phyloP scores from a whole-genome alignment of 2,797 vertebrate genomes.

The Silurus aristotelis region DNA sequence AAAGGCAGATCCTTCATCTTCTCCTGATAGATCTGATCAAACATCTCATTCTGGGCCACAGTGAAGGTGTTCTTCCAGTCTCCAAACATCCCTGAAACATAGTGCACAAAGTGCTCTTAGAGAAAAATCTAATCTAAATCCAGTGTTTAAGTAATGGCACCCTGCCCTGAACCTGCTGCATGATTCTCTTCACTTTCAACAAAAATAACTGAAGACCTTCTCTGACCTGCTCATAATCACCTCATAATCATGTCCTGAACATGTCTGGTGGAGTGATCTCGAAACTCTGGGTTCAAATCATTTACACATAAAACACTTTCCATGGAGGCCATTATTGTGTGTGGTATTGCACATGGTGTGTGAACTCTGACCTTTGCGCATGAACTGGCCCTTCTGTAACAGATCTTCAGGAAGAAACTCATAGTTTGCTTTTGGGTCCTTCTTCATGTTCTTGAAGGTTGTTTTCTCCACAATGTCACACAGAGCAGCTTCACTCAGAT shows the following conservation, averaged over 20 bases:
- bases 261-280: background rate
- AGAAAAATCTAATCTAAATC: background rate
- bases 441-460: constrained; percentile 67
- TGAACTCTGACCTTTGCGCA: constrained; percentile 65
- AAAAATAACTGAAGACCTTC: background rate
- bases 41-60: constrained; percentile 62
- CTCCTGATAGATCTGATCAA: constrained; percentile 62
- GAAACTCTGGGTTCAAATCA: background rate
- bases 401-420: constrained; percentile 50
- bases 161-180: background rate
- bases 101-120: background rate
- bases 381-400: constrained; percentile 53
- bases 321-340: background rate
- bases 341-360: background rate
- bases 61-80: constrained; percentile 70
- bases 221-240: background rate
- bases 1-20: constrained; percentile 56
- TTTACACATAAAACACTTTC: background rate
- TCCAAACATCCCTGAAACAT: constrained; percentile 59
- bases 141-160: background rate
- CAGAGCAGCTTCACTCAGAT: constrained; percentile 54
- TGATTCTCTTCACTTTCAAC: background rate
- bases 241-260: background rate
- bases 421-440: constrained; percentile 64
- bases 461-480: constrained; percentile 59